Evolutionary conservation across 2,113 vertebrate species (phyloP).

Genomic region (Echinops telfairi): DNA sequence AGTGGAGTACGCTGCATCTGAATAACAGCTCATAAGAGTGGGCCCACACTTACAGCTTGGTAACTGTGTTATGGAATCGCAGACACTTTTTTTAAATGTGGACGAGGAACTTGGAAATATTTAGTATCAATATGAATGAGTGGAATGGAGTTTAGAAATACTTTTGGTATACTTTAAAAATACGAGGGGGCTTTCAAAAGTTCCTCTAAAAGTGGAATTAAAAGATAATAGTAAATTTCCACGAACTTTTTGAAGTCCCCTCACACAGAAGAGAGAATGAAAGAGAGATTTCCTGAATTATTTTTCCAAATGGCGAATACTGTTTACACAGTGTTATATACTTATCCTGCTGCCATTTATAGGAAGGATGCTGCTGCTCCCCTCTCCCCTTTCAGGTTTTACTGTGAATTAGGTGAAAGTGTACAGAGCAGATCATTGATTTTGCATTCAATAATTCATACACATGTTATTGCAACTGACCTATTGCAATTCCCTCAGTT

Average conservation of each 20-base stretch:
- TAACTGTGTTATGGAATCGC: background rate
- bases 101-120: conserved; percentile 17
- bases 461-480: too few relatives aligned
- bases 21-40: background rate
- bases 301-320: background rate
- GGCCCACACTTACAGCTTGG: background rate
- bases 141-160: conserved; percentile 30
- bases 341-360: background rate
- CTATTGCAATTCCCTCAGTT: too few relatives aligned
- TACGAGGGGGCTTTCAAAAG: background rate
- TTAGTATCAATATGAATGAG: background rate
- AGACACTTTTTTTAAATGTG: background rate
- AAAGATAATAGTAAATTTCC: too few relatives aligned
- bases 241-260: too few relatives aligned
- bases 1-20: background rate
- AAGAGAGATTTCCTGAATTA: background rate
- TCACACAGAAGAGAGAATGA: background rate
- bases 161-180: background rate
- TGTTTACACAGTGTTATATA: background rate
- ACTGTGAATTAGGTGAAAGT: too few relatives aligned
- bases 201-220: too few relatives aligned
- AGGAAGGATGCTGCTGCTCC: background rate
- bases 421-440: too few relatives aligned
- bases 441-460: too few relatives aligned
- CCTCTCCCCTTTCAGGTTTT: too few relatives aligned